These are phyloP conservation scores for Yponomeuta plumbellus DNA, from an alignment of 2,888 invertebrate species.

Conservation along the genomic window DNA sequence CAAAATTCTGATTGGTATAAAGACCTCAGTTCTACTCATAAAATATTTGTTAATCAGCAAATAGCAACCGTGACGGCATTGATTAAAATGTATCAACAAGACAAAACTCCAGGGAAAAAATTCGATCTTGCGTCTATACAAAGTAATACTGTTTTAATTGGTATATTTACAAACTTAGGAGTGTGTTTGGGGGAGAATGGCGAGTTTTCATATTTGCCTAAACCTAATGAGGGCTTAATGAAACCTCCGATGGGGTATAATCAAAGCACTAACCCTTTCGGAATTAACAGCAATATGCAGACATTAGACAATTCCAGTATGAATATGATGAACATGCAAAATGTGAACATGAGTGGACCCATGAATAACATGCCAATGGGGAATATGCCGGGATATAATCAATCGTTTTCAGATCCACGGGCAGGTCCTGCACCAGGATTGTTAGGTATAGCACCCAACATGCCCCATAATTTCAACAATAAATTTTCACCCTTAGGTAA, in stretches of 20 bases:
- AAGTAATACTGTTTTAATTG: slow-evolving; percentile 70
- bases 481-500: slow-evolving; percentile 59
- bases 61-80: slow-evolving; percentile 78
- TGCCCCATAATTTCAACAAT: slow-evolving; percentile 67
- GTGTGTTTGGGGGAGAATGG: slow-evolving; percentile 76
- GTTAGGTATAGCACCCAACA: slow-evolving; percentile 75
- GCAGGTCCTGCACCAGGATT: slow-evolving; percentile 74
- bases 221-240: slow-evolving; percentile 65
- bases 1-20: slow-evolving; percentile 84
- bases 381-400: slow-evolving; percentile 61
- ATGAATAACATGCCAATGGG: slow-evolving; percentile 62
- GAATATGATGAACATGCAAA: slow-evolving; percentile 59
- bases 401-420: slow-evolving; percentile 62
- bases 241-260: slow-evolving; percentile 62
- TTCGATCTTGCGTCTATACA: slow-evolving; percentile 73
- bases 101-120: slow-evolving; percentile 69
- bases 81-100: slow-evolving; percentile 78
- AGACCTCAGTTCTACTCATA: slow-evolving; percentile 82
- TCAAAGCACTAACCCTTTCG: slow-evolving; percentile 51
- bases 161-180: slow-evolving; percentile 79
- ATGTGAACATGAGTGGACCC: slow-evolving; percentile 65
- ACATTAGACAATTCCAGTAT: slow-evolving; percentile 53
- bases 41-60: slow-evolving; percentile 83
- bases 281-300: slow-evolving; percentile 48
- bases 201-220: slow-evolving; percentile 67